Evolutionary conservation across 2,888 invertebrate genomes (phyloP), one percentile per base, ranked within the genome.

Genomic region (Willowsia nigromaculata): DNA sequence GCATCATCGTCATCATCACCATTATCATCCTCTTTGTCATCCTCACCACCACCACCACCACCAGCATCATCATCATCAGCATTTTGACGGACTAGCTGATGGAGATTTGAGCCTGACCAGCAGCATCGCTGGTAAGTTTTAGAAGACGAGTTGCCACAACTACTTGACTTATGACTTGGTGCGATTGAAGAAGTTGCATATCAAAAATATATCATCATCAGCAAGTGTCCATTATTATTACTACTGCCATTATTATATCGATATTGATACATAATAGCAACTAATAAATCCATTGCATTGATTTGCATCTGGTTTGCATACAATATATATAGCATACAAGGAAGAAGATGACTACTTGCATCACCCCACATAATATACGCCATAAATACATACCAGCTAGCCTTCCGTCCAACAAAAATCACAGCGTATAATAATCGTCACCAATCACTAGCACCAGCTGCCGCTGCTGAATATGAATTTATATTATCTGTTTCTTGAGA

Each of bases 271-370:
- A 59, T 85, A 85, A 59, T 74, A 50, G 68, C 50, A 53, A 27
- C 59, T 53, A 82, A 87, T 43, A 59, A 89, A 89, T 89, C 85
- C 62, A 85, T 68, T 71, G 85, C 81, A 89, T 74, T 85, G 81
- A 89, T 89, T 89, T 81, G 30, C 85, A 89, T 89, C 56, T 85
- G 43, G 76, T 89, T 89, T 81, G 89, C 88, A 88, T 83, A 83
- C 37, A 82, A 76, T 37, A 68, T 68, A 71, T 37, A 68, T 40
- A 71, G 15, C 40, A 81, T 37, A 85, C 84, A 56, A 89, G 84
- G 84, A 89, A 85, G 89, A 89, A 89, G 89, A 89, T 85, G 85
- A 53, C 65, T 89, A 59, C 71, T 85, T 85, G 85, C 74, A 80
- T 89, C 84, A 62, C 65, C 71, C 53, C 68, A 40, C 22, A n/a